Percentiles rank a stretch among this genome's conserved stretches.
Evolutionary conservation across 2,888 invertebrate species (phyloP).

Genomic region (Schrankia costaestrigalis): DNA sequence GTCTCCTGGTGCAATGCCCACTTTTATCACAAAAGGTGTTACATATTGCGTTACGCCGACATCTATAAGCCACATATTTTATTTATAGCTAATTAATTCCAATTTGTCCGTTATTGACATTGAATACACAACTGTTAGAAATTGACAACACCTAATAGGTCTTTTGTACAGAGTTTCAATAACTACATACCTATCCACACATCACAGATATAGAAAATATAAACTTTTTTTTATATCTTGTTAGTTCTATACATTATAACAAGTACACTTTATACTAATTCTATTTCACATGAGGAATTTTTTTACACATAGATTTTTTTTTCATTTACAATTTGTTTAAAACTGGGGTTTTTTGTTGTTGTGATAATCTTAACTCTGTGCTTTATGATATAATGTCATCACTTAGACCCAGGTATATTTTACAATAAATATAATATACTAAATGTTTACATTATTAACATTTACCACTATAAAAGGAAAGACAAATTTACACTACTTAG

Average conservation of each 20-base stretch:
- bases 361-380: slow-evolving; percentile 9
- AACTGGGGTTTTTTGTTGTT: slow-evolving; percentile 7
- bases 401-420: slow-evolving; percentile 1
- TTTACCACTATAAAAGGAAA: too few species aligned
- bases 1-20: slow-evolving; percentile 36
- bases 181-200: slow-evolving; percentile 53
- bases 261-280: slow-evolving; percentile 62
- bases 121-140: slow-evolving; percentile 51
- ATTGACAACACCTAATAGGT: slow-evolving; percentile 68
- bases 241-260: slow-evolving; percentile 57
- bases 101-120: slow-evolving; percentile 45
- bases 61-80: slow-evolving; percentile 65
- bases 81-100: slow-evolving; percentile 44
- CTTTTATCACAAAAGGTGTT: slow-evolving; percentile 29
- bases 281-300: slow-evolving; percentile 25
- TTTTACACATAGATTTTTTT: not conserved
- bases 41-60: slow-evolving; percentile 55
- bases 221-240: slow-evolving; percentile 41
- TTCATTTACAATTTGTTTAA: too few species aligned
- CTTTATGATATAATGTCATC: not conserved
- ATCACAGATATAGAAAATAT: slow-evolving; percentile 75
- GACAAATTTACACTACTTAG: too few species aligned
- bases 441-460: slow-evolving; percentile 21
- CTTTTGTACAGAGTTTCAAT: slow-evolving; percentile 65
- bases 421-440: slow-evolving; percentile 16